Percentiles rank a stretch among this genome's conserved stretches.
These are phyloP conservation scores for Caranx ignobilis DNA, from an alignment of 2,113 vertebrate genomes.

Conservation along the genomic window DNA sequence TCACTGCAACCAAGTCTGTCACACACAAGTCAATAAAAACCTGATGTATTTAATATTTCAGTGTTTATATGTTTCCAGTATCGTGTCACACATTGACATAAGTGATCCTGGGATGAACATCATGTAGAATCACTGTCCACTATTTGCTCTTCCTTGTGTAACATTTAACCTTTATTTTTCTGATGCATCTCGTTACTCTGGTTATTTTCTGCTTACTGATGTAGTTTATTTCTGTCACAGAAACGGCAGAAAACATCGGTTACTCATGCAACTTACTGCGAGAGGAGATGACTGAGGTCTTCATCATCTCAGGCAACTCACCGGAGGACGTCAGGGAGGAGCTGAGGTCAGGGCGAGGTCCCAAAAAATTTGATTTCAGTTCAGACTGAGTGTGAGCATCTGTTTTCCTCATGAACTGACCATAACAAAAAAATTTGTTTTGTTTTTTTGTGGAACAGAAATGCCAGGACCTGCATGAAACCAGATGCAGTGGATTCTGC, in stretches of 20 bases:
- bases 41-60: no score
- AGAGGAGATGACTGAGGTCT: slow-evolving; percentile 92
- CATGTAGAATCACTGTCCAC: no score
- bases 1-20: no score
- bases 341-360: slow-evolving; percentile 86
- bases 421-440: neutral
- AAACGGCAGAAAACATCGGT: slow-evolving; percentile 95
- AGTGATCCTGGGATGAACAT: no score
- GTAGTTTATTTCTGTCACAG: slow-evolving; percentile 70
- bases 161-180: neutral
- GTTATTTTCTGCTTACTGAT: neutral
- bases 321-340: slow-evolving; percentile 85
- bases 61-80: no score
- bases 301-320: slow-evolving; percentile 86
- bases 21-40: no score
- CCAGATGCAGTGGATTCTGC: slow-evolving; percentile 76
- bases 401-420: neutral
- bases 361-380: rapidly evolving
- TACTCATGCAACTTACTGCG: slow-evolving; percentile 93
- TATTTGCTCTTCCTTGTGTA: neutral
- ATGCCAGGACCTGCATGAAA: slow-evolving; percentile 87
- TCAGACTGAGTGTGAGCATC: neutral
- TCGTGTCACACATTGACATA: no score
- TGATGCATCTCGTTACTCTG: neutral
- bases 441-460: slow-evolving; percentile 74